phyloP scores from a whole-genome alignment of 2,797 vertebrate species.

The Phalanger gymnotis region DNA sequence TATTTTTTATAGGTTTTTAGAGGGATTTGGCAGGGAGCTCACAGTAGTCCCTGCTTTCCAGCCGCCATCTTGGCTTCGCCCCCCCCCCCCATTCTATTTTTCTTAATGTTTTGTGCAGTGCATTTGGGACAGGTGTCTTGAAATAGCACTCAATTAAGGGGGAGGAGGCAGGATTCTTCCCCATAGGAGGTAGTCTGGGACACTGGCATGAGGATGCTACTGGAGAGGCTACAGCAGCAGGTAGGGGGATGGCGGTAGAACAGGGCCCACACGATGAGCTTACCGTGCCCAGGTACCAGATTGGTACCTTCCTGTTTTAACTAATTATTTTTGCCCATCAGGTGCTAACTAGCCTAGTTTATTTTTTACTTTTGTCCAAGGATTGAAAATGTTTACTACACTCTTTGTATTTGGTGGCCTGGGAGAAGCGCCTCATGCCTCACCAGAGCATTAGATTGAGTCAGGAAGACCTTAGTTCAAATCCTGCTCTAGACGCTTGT shows the following conservation, averaged over 20 bases:
- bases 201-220: not conserved
- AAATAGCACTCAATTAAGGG: not conserved
- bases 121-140: not conserved
- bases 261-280: not conserved
- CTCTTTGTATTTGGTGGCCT: not conserved
- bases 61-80: no score
- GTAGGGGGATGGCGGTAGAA: not conserved
- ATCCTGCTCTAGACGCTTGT: not conserved
- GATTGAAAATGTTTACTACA: not conserved
- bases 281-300: not conserved
- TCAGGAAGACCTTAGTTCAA: not conserved
- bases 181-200: not conserved
- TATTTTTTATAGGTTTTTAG: no score
- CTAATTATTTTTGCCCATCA: not conserved
- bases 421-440: not conserved
- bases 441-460: not conserved
- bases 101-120: not conserved
- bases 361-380: not conserved
- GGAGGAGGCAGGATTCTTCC: not conserved
- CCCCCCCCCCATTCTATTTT: not conserved
- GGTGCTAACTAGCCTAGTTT: not conserved
- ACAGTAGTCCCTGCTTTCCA: no score
- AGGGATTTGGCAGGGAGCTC: no score
- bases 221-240: not conserved
- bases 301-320: not conserved